Percentiles rank a stretch among this genome's conserved stretches.
Evolutionary conservation across 2,888 invertebrate species (phyloP).

Genomic region (Phyllotreta cruciferae): DNA sequence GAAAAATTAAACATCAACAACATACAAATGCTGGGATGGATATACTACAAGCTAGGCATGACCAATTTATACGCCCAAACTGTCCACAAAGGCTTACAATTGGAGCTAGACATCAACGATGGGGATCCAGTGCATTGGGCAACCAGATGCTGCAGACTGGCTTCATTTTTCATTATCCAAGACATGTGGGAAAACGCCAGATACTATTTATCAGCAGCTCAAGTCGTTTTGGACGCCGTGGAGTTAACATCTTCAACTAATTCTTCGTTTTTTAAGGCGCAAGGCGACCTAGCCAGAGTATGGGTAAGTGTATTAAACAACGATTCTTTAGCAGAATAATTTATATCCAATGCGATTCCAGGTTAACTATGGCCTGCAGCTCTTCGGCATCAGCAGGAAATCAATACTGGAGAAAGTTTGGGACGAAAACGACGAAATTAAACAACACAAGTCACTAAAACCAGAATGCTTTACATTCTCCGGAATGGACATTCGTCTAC

Average conservation of each 20-base stretch:
- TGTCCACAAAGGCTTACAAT: constrained; percentile 65
- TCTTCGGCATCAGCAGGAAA: constrained; percentile 66
- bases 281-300: constrained; percentile 63
- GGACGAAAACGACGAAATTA: constrained; percentile 35
- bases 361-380: constrained; percentile 64
- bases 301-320: constrained; percentile 59
- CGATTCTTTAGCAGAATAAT: background rate
- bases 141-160: constrained; percentile 62
- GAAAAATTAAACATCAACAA: constrained; percentile 68
- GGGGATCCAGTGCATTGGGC: constrained; percentile 68
- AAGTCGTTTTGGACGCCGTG: constrained; percentile 64
- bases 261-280: constrained; percentile 47
- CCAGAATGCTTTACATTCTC: constrained; percentile 38
- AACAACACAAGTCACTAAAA: constrained; percentile 7
- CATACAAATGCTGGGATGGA: constrained; percentile 68
- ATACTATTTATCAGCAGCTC: constrained; percentile 72
- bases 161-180: constrained; percentile 59
- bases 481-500: constrained; percentile 45
- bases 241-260: constrained; percentile 60
- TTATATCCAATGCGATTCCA: constrained; percentile 13
- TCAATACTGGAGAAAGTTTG: constrained; percentile 50
- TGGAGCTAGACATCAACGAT: constrained; percentile 66
- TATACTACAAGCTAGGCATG: constrained; percentile 65
- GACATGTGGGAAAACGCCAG: constrained; percentile 61
- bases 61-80: constrained; percentile 64